Evolutionary conservation across 1,140 invertebrate genomes (phyloP).

Genomic region (Papilio aristodemus): DNA sequence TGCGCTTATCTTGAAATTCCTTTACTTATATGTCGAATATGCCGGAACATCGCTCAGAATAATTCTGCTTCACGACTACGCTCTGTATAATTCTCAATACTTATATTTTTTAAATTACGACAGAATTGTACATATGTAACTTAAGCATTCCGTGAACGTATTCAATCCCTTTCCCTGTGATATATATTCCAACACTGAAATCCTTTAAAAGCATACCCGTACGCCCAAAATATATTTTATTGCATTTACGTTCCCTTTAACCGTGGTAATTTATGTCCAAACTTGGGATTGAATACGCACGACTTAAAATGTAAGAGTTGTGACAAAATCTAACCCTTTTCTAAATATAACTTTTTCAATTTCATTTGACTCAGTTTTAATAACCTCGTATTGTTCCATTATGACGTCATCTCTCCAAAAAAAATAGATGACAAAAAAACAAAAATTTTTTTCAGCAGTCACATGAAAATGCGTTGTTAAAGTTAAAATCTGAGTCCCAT

Average conservation of each 20-base stretch:
- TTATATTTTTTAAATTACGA: not conserved
- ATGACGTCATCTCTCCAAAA: not conserved
- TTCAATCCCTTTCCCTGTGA: constrained; percentile 29
- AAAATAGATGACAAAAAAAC: too few species aligned
- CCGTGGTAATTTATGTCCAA: constrained; percentile 31
- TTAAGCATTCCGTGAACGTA: constrained; percentile 25
- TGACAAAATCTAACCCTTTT: not conserved
- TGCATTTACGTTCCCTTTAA: constrained; percentile 29
- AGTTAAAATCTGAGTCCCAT: constrained; percentile 8
- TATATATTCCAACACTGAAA: constrained; percentile 28
- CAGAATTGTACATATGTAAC: not conserved
- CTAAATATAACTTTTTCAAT: not conserved
- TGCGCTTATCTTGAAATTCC: too few species aligned
- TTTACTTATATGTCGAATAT: too few species aligned
- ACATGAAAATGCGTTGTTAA: not conserved
- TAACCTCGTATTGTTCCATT: not conserved
- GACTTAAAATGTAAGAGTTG: not conserved
- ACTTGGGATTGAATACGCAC: constrained; percentile 4
- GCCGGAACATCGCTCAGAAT: too few species aligned
- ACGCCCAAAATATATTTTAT: constrained; percentile 33
- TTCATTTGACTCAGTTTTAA: not conserved
- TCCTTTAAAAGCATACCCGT: constrained; percentile 29
- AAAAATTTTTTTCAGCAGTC: too few species aligned
- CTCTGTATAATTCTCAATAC: not conserved
- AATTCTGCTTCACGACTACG: too few species aligned